Evolutionary conservation across 2,113 vertebrate genomes (phyloP), one percentile per base, ranked within the genome.

Genomic region (Megaleporinus macrocephalus): DNA sequence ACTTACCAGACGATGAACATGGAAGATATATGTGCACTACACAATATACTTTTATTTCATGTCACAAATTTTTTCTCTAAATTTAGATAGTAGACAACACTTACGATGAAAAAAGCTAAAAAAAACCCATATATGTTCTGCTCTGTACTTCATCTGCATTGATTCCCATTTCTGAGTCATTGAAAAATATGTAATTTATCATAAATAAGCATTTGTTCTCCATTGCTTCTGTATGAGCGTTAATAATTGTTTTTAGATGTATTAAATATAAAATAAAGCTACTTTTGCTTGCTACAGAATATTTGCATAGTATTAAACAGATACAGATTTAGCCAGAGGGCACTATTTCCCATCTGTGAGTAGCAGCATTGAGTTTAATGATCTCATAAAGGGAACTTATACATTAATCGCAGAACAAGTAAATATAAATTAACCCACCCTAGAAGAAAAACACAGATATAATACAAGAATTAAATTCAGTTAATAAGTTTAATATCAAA

Each of bases 321-420:
- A 77, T 91, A 90, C 89, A 84, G 91, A 91, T 93, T 86, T 89
- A 87, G 87, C 93, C 91, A 75, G 86, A 85, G 91, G 91, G 91
- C 81, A 88, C 84, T 80, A 47, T 92, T 90, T 87, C 77, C 27
- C 4, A 53, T 51, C 59, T 69, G 55, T 66, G 24, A 69, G 63
- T 65, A 76, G 77, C 49, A 63, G 74, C 73, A 84, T 26, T 57
- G 87, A 84, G 86, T 89, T 0, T 80, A 73, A 12, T 80, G 85
- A 84, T 86, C 86, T 89, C 82, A 84, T 87, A 57, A 85, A 90
- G 83, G 80, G 0, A 89, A 88, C 86, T 81, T 73, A 90, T 88
- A 82, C 65, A 85, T 86, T 84, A 77, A 87, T 83, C 70, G 86
- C 62, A 79, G 18, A 85, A 26, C 51, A 86, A 65, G 81, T 85